Conservation (phyloP, 2,888 invertebrate species). For the Lasioglossum marginatum region DNA sequence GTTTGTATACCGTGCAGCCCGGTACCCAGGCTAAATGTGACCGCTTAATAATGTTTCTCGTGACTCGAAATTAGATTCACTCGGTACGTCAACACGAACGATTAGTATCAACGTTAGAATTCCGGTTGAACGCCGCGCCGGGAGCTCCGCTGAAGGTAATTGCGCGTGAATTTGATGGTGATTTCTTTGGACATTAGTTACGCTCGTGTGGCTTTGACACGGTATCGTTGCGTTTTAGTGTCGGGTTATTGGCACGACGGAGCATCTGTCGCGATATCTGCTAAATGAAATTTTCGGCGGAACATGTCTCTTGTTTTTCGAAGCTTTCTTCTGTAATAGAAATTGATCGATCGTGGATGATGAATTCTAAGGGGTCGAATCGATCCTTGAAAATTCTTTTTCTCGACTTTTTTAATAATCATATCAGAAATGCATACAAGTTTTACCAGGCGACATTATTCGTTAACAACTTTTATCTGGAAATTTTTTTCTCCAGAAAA, state of each 20-base stretch:
- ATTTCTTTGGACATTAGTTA: conserved; percentile 27
- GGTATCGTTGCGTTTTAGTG: not conserved
- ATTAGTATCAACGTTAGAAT: conserved; percentile 18
- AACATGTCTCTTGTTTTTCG: not conserved
- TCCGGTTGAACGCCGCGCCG: not conserved
- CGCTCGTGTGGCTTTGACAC: conserved; percentile 12
- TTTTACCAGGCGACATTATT: no score
- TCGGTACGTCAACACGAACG: conserved; percentile 15
- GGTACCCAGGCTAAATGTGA: not conserved
- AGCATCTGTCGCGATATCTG: not conserved
- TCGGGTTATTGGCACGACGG: not conserved
- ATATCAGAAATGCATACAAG: no score
- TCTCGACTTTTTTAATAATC: no score
- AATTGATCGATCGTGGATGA: no score
- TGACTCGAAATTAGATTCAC: conserved; percentile 17
- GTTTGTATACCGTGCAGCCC: not conserved
- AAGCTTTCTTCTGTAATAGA: not conserved
- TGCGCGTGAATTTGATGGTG: conserved; percentile 23
- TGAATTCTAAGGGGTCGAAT: not conserved
- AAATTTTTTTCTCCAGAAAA: not conserved
- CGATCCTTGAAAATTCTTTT: not conserved
- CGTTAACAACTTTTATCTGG: no score
- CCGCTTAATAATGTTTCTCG: conserved; percentile 21
- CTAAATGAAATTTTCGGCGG: not conserved
- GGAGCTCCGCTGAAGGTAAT: conserved; percentile 14